phyloP scores from a whole-genome alignment of 2,797 vertebrate species.

The Neosilurus mollespiculum region DNA sequence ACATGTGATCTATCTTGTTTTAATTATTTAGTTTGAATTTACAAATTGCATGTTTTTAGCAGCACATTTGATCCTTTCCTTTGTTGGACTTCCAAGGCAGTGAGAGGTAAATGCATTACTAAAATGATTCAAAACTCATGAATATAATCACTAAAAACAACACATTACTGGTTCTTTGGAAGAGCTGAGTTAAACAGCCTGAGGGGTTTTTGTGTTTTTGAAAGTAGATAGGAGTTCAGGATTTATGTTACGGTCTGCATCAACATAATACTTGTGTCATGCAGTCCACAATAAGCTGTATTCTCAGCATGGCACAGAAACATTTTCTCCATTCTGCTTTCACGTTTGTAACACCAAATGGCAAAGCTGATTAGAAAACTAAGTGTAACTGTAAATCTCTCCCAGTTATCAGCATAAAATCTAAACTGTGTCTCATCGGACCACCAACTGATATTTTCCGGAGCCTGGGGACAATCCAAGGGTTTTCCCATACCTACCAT shows the following conservation, averaged over 20 bases:
- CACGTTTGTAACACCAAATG: constrained; percentile 7
- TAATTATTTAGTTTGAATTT: not conserved
- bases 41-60: not conserved
- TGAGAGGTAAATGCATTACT: not conserved
- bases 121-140: not conserved
- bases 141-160: not conserved
- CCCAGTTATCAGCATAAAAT: constrained; percentile 18
- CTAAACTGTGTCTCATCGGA: not conserved
- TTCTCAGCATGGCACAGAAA: not conserved
- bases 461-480: not conserved
- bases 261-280: not conserved
- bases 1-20: no score
- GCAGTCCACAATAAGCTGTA: not conserved
- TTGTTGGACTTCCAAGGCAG: not conserved
- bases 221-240: not conserved
- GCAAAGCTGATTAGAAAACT: not conserved
- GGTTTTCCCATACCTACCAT: constrained; percentile 4
- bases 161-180: not conserved
- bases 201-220: not conserved
- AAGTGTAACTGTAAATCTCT: not conserved
- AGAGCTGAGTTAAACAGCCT: not conserved
- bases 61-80: not conserved
- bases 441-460: constrained; percentile 11
- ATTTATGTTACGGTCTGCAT: not conserved
- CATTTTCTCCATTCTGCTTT: not conserved